Evolutionary conservation across 2,888 invertebrate genomes (phyloP).

Genomic region (Trachelus troglodyta): DNA sequence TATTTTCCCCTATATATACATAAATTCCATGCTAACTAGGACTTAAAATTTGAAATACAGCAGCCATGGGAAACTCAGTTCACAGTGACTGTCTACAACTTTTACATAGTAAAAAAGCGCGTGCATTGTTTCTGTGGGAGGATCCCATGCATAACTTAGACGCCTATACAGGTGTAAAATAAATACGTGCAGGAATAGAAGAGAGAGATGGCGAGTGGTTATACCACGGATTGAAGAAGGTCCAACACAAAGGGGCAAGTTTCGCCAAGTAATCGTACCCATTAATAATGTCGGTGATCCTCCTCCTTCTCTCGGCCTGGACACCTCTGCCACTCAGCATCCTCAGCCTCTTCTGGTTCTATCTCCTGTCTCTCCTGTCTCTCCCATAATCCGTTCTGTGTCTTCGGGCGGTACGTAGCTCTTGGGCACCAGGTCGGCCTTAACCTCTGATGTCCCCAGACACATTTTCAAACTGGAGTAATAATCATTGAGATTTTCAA

Average conservation of each 20-base stretch:
- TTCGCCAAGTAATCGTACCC: conserved; percentile 62
- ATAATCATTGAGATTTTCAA: not conserved
- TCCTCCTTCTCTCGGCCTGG: conserved; percentile 39
- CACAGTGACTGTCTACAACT: not conserved
- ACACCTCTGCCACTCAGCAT: conserved; percentile 23
- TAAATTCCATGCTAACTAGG: not conserved
- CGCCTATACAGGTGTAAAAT: conserved; percentile 58
- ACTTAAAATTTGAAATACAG: not conserved
- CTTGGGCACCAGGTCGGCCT: not conserved
- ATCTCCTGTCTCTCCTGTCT: not conserved
- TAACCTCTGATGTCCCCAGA: not conserved
- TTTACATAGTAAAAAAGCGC: conserved; percentile 29
- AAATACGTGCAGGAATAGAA: conserved; percentile 51
- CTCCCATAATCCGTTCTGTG: conserved; percentile 11
- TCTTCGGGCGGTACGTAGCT: conserved; percentile 10
- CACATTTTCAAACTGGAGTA: not conserved
- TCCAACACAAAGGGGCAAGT: conserved; percentile 52
- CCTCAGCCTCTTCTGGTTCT: conserved; percentile 26
- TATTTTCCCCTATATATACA: not conserved
- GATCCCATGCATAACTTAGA: conserved; percentile 62
- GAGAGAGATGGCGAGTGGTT: conserved; percentile 15
- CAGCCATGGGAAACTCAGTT: not conserved
- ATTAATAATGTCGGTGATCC: conserved; percentile 60
- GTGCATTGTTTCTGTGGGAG: conserved; percentile 64
- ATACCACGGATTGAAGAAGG: conserved; percentile 13